Percentiles rank a stretch among this genome's conserved stretches.
Conservation (phyloP, 2,113 vertebrate species). For the Motacilla tschutschensis region DNA sequence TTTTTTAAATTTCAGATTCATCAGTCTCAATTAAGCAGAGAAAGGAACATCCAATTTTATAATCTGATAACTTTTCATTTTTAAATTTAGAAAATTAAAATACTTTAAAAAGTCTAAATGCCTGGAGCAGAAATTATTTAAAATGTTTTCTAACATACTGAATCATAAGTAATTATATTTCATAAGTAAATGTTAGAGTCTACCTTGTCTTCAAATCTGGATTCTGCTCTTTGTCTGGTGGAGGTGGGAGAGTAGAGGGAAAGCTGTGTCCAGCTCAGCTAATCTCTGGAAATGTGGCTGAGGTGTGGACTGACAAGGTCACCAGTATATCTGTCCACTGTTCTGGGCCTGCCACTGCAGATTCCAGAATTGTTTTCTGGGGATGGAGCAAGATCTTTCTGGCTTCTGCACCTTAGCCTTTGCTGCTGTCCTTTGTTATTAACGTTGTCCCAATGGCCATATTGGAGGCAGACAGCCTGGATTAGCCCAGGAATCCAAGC, state of each 20-base stretch:
- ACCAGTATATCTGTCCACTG: too few relatives aligned
- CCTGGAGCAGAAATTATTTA: background rate
- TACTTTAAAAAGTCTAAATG: background rate
- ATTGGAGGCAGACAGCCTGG: background rate
- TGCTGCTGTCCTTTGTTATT: background rate
- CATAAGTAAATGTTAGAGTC: background rate
- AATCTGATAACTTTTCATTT: background rate
- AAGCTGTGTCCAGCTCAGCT: background rate
- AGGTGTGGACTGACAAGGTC: background rate
- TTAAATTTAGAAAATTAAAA: background rate
- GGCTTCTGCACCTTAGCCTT: background rate
- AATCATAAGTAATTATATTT: background rate
- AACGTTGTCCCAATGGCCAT: fast-evolving
- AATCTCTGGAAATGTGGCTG: background rate
- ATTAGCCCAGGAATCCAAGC: background rate
- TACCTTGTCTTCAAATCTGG: background rate
- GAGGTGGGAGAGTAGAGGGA: background rate
- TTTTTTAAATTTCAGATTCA: background rate
- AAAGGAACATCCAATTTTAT: background rate
- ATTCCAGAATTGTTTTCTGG: background rate
- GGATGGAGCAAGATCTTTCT: background rate
- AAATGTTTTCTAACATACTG: background rate
- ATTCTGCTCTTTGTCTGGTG: background rate
- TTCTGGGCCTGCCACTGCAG: background rate
- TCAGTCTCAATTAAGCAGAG: background rate